phyloP scores from a whole-genome alignment of 2,113 vertebrate species.

The Steatornis caripensis region DNA sequence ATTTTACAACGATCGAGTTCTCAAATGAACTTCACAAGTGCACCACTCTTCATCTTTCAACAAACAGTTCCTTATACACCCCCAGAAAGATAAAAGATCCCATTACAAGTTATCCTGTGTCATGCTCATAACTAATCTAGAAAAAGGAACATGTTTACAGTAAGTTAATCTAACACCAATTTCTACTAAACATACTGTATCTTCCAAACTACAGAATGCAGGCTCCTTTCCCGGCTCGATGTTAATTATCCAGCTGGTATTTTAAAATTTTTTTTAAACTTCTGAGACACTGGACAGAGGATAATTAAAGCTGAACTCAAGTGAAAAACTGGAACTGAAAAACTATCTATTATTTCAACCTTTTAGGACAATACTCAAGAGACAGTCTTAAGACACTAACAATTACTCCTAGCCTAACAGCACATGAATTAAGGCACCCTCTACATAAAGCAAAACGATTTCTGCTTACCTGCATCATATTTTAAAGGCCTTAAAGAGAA shows the following conservation, averaged over 20 bases:
- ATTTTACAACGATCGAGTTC: not conserved
- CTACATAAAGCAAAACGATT: not conserved
- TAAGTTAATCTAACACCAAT: not conserved
- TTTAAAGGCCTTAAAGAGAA: not conserved
- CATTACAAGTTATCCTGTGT: not conserved
- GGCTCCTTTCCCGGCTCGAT: not conserved
- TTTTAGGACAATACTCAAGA: not conserved
- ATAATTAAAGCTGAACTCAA: not conserved
- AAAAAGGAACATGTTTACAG: not conserved
- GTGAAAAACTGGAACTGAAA: not conserved
- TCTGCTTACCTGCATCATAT: not conserved
- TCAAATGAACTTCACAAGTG: not conserved
- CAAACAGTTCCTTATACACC: not conserved
- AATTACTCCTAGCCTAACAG: not conserved
- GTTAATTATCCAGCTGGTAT: not conserved
- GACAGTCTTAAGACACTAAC: not conserved
- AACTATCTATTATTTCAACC: not conserved
- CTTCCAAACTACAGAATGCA: not conserved
- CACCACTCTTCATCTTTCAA: not conserved
- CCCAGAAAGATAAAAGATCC: not conserved
- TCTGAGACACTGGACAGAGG: not conserved
- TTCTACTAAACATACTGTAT: not conserved
- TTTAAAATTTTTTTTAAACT: not conserved
- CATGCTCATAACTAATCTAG: not conserved
- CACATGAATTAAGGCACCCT: not conserved